Conservation (phyloP, 2,888 invertebrate species). For the Caenorhabditis sp. region DNA sequence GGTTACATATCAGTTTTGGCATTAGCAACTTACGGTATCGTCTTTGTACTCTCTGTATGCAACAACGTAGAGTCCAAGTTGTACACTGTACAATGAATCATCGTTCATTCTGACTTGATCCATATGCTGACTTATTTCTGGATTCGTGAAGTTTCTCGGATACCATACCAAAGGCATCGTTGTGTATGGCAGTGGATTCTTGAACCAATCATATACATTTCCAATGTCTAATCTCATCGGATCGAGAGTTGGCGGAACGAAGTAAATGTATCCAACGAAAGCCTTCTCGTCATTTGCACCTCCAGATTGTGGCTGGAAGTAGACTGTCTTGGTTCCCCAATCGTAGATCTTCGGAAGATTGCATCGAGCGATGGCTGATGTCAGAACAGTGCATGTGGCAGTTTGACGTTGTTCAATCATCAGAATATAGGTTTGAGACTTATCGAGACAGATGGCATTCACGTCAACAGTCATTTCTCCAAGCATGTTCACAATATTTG, state of each 20-base stretch:
- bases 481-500: slow-evolving; percentile 97
- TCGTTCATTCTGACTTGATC: slow-evolving; percentile 77
- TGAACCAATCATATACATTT: slow-evolving; percentile 82
- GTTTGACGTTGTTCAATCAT: slow-evolving; percentile 82
- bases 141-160: slow-evolving; percentile 83
- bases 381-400: slow-evolving; percentile 80
- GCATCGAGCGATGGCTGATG: slow-evolving; percentile 82
- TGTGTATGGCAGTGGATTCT: slow-evolving; percentile 79
- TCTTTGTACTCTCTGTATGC: slow-evolving; percentile 82
- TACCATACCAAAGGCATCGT: slow-evolving; percentile 83
- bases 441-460: slow-evolving; percentile 94
- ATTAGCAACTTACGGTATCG: slow-evolving; percentile 67
- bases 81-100: slow-evolving; percentile 79
- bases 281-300: slow-evolving; percentile 82
- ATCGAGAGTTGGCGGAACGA: slow-evolving; percentile 83
- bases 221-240: slow-evolving; percentile 83
- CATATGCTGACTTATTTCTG: slow-evolving; percentile 69
- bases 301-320: slow-evolving; percentile 81
- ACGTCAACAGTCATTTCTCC: slow-evolving; percentile 97
- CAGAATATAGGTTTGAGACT: slow-evolving; percentile 80
- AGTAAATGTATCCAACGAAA: slow-evolving; percentile 83
- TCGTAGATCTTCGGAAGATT: slow-evolving; percentile 81
- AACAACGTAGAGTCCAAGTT: slow-evolving; percentile 81
- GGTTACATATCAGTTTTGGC: not conserved
- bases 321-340: slow-evolving; percentile 83